Conservation (phyloP, 2,797 vertebrate species). For the Oceanodroma leucorhoa region DNA sequence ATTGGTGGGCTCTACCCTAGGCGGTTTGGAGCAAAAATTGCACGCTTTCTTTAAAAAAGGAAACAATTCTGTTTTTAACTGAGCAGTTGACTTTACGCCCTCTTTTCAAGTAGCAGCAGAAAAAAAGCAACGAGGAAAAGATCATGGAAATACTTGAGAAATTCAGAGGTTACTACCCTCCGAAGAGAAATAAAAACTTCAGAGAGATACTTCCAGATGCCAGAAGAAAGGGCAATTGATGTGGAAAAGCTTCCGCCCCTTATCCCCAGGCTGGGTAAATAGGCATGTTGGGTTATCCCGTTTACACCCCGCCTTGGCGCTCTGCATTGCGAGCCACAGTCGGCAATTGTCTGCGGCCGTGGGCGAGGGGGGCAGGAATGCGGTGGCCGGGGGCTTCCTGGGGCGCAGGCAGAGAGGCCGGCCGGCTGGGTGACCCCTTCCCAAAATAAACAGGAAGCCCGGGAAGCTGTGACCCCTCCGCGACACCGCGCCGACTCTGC, state of each 20-base stretch:
- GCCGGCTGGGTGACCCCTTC: conserved; percentile 45
- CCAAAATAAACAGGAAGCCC: conserved; percentile 72
- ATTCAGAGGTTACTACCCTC: conserved; percentile 26
- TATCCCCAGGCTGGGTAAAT: conserved; percentile 50
- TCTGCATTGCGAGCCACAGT: background rate
- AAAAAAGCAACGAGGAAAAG: background rate
- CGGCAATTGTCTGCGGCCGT: conserved; percentile 15
- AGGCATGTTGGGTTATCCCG: conserved; percentile 43
- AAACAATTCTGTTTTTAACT: conserved; percentile 29
- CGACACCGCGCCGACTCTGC: conserved; percentile 7
- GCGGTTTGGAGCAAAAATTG: conserved; percentile 8
- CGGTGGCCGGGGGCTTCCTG: conserved; percentile 31
- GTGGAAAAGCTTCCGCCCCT: conserved; percentile 42
- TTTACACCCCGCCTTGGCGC: conserved; percentile 11
- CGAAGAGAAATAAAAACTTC: conserved; percentile 42
- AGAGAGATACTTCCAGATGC: conserved; percentile 23
- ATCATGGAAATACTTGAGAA: conserved; percentile 32
- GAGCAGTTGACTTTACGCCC: background rate
- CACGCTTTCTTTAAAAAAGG: background rate
- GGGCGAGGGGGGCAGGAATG: conserved; percentile 39
- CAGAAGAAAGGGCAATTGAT: conserved; percentile 43
- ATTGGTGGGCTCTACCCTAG: background rate
- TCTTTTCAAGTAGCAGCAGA: conserved; percentile 10
- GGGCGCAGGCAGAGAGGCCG: background rate
- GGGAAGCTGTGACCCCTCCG: conserved; percentile 41